Percentiles rank a stretch among this genome's conserved stretches.
These are phyloP conservation scores for Drosophila gunungcola DNA, from an alignment of 1,140 invertebrate genomes.

Conservation along the genomic window DNA sequence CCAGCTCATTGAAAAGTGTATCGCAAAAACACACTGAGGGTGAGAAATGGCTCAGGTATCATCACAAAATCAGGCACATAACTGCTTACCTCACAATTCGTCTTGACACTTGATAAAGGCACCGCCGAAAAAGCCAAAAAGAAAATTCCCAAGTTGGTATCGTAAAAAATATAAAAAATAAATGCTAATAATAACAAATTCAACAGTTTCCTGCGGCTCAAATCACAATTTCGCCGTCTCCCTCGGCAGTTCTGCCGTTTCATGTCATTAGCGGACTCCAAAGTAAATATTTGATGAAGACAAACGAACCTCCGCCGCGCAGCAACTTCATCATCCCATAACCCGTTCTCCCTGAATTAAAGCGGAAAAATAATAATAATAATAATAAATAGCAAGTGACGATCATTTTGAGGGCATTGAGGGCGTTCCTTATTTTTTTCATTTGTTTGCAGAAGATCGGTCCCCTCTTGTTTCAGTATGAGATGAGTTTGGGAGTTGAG, in stretches of 20 bases:
- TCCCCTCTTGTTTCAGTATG: slow-evolving; percentile 28
- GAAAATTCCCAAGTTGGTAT: slow-evolving; percentile 42
- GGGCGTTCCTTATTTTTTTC: slow-evolving; percentile 23
- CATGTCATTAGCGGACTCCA: slow-evolving; percentile 58
- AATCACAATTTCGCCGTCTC: slow-evolving; percentile 16
- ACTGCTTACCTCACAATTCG: slow-evolving; percentile 55
- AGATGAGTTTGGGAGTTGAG: slow-evolving; percentile 50
- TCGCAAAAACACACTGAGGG: slow-evolving; percentile 28
- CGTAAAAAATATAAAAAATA: slow-evolving; percentile 31
- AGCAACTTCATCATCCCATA: slow-evolving; percentile 37
- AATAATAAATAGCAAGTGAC: slow-evolving; percentile 48
- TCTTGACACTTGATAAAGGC: slow-evolving; percentile 49
- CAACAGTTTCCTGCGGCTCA: slow-evolving; percentile 52
- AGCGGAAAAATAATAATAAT: slow-evolving; percentile 40
- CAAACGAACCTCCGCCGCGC: slow-evolving; percentile 42
- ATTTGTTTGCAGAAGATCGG: slow-evolving; percentile 25
- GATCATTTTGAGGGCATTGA: slow-evolving; percentile 53
- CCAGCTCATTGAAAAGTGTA: slow-evolving; percentile 42
- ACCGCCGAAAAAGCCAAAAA: slow-evolving; percentile 13
- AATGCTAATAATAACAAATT: slow-evolving; percentile 64
- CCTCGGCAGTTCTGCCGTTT: slow-evolving; percentile 27
- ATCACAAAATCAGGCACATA: slow-evolving; percentile 55
- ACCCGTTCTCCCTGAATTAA: slow-evolving; percentile 40
- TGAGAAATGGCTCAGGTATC: slow-evolving; percentile 42
- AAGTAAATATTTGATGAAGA: slow-evolving; percentile 64